A percentile compares a stretch with the other conserved stretches of the same genome.
Conservation (phyloP, 2,888 invertebrate species). For the Elgonia sp. region DNA sequence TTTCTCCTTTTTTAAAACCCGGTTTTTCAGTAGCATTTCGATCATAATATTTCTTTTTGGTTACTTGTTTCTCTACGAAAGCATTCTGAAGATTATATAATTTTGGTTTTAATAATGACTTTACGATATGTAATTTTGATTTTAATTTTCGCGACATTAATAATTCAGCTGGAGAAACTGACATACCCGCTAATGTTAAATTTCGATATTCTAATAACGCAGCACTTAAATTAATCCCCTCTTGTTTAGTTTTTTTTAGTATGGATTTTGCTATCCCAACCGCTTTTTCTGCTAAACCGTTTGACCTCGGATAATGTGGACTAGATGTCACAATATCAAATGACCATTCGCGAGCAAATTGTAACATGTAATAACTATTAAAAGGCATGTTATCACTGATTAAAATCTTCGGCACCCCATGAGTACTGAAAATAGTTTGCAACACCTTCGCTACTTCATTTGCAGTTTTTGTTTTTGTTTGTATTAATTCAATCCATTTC, state of each 20-base stretch:
- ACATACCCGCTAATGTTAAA: slow-evolving; percentile 19
- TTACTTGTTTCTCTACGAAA: not conserved
- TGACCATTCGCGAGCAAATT: slow-evolving; percentile 29
- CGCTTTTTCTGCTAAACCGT: slow-evolving; percentile 61
- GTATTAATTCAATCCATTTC: slow-evolving; percentile 29
- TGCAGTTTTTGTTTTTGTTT: slow-evolving; percentile 12
- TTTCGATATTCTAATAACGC: slow-evolving; percentile 46
- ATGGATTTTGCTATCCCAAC: slow-evolving; percentile 69
- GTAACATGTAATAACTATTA: not conserved
- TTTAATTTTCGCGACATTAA: slow-evolving; percentile 34
- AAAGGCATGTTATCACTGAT: slow-evolving; percentile 31
- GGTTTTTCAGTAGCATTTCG: not conserved
- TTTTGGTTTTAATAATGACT: slow-evolving; percentile 22
- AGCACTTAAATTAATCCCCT: slow-evolving; percentile 13
- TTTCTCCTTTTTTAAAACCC: slow-evolving; percentile 33
- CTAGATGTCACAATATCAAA: slow-evolving; percentile 57
- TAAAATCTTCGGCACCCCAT: slow-evolving; percentile 15
- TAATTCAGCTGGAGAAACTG: slow-evolving; percentile 28
- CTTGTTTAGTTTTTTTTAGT: slow-evolving; percentile 24
- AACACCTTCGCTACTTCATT: slow-evolving; percentile 1
- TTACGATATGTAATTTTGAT: slow-evolving; percentile 21
- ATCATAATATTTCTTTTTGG: slow-evolving; percentile 19
- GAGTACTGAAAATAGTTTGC: not conserved
- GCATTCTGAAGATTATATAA: not conserved
- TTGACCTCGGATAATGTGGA: slow-evolving; percentile 43